phyloP scores from a whole-genome alignment of 2,888 invertebrate species.

The Tricholauxania praeusta region DNA sequence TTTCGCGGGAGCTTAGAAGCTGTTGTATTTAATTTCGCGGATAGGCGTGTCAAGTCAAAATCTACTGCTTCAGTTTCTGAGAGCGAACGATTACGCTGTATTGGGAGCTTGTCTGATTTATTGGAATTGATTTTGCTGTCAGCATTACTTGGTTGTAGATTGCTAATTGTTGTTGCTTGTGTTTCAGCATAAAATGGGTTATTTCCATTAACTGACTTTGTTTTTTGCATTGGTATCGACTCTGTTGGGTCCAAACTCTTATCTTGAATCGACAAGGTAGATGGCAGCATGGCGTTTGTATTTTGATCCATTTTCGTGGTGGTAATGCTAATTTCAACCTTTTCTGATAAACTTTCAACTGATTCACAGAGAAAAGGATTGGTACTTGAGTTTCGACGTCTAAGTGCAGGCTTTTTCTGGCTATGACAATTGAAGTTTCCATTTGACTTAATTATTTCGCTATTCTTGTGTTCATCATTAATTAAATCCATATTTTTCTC shows the following conservation, averaged over 20 bases:
- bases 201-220: conserved; percentile 45
- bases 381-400: conserved; percentile 61
- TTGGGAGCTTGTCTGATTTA: neutral
- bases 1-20: conserved; percentile 50
- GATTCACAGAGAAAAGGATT: conserved; percentile 63
- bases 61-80: conserved; percentile 59
- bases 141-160: neutral
- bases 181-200: conserved; percentile 52
- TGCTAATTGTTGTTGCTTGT: conserved; percentile 12
- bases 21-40: conserved; percentile 48
- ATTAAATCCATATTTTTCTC: neutral
- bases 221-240: neutral
- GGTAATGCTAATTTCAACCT: conserved; percentile 50
- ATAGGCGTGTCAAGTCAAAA: conserved; percentile 54
- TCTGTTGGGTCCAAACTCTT: neutral
- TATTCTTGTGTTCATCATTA: neutral
- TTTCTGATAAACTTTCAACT: conserved; percentile 46
- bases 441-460: neutral
- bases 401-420: conserved; percentile 41
- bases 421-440: neutral
- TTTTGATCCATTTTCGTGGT: conserved; percentile 43
- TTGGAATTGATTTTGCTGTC: neutral
- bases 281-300: conserved; percentile 36
- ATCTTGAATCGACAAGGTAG: conserved; percentile 23
- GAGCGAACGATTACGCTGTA: conserved; percentile 56